phyloP scores from a whole-genome alignment of 2,888 invertebrate species.

The Chalcis sispes region DNA sequence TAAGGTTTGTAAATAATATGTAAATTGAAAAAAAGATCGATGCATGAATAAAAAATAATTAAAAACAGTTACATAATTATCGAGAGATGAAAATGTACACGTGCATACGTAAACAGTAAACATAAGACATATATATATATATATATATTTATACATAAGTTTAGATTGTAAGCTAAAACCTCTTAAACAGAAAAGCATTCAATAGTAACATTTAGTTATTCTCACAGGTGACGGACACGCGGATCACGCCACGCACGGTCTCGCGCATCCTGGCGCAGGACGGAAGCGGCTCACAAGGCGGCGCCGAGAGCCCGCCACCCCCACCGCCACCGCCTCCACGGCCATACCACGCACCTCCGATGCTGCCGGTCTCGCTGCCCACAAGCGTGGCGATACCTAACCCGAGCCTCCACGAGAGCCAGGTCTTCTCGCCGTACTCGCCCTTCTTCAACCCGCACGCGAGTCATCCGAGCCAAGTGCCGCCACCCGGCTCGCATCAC shows the following conservation, averaged over 20 bases:
- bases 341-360: conserved; percentile 87
- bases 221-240: conserved; percentile 87
- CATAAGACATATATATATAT: background rate
- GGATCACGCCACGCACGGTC: conserved; percentile 93
- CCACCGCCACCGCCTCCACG: conserved; percentile 82
- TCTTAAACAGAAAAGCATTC: conserved; percentile 55
- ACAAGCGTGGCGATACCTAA: conserved; percentile 98
- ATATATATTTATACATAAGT: conserved; percentile 1
- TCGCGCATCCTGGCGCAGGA: conserved; percentile 91
- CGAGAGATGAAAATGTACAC: too few relatives aligned
- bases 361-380: conserved; percentile 92
- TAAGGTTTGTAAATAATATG: too few relatives aligned
- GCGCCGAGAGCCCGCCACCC: conserved; percentile 65
- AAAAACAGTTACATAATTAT: too few relatives aligned
- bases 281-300: conserved; percentile 82
- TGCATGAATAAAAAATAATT: too few relatives aligned
- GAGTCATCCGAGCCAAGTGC: conserved; percentile 73
- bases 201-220: conserved; percentile 60
- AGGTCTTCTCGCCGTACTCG: conserved; percentile 94
- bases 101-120: too few relatives aligned
- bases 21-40: too few relatives aligned
- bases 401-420: conserved; percentile 95
- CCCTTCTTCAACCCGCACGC: conserved; percentile 85
- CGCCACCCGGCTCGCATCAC: conserved; percentile 74
- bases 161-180: conserved; percentile 13